Conservation (phyloP, 2,888 invertebrate genomes). For the Tetragonula carbonaria region DNA sequence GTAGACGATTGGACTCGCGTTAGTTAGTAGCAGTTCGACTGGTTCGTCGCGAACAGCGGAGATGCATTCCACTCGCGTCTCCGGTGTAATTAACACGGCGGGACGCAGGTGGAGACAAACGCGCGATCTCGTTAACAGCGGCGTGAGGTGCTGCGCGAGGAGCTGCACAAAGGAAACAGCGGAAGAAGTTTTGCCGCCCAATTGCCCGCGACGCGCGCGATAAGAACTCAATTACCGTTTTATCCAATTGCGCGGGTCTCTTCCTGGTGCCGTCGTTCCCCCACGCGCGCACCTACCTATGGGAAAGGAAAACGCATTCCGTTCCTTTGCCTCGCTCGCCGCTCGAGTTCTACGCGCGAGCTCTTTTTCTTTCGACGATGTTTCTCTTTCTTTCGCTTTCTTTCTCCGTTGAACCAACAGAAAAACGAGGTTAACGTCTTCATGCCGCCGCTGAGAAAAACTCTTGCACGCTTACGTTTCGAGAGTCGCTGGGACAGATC, state of each 20-base stretch:
- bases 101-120: slow-evolving; percentile 51
- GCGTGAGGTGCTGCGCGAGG: slow-evolving; percentile 55
- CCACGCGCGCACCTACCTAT: slow-evolving; percentile 8
- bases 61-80: slow-evolving; percentile 27
- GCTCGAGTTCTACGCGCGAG: background rate
- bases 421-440: slow-evolving; percentile 14
- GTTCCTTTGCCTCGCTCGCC: background rate
- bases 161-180: slow-evolving; percentile 59
- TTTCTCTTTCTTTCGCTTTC: background rate
- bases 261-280: slow-evolving; percentile 50
- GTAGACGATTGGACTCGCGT: background rate
- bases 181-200: slow-evolving; percentile 80
- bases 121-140: slow-evolving; percentile 71
- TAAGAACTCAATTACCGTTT: slow-evolving; percentile 79
- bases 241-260: slow-evolving; percentile 67
- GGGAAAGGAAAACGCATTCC: slow-evolving; percentile 43
- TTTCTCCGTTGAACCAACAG: background rate
- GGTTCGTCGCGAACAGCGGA: too few relatives aligned
- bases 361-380: slow-evolving; percentile 10
- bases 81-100: slow-evolving; percentile 60
- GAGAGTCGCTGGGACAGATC: too few relatives aligned
- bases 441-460: background rate
- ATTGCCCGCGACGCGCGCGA: slow-evolving; percentile 69
- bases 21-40: background rate
- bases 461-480: too few relatives aligned